These are phyloP conservation scores for Synergus itoensis DNA, from an alignment of 2,888 invertebrate genomes.

Conservation along the genomic window DNA sequence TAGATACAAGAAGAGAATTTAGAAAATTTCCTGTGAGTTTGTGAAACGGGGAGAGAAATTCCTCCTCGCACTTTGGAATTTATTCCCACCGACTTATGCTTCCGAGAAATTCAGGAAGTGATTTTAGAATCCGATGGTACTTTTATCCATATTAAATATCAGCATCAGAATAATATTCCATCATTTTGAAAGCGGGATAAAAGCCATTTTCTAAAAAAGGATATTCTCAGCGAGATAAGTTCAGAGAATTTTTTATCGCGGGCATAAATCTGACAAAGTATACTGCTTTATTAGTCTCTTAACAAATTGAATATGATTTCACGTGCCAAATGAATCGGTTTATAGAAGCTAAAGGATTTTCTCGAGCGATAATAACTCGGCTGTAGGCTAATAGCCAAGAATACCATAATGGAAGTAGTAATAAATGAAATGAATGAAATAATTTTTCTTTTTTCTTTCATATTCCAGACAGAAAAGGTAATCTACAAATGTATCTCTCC, in stretches of 20 bases:
- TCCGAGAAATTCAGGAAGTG: not conserved
- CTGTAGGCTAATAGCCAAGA: not conserved
- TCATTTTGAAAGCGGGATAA: not conserved
- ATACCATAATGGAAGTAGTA: not conserved
- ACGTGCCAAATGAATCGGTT: slow-evolving; percentile 5
- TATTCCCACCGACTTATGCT: not conserved
- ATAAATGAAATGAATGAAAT: not conserved
- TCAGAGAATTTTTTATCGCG: not conserved
- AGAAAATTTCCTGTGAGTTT: not conserved
- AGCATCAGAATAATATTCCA: not conserved
- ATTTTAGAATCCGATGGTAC: not conserved
- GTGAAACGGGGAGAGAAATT: not conserved
- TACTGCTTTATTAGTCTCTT: not conserved
- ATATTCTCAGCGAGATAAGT: not conserved
- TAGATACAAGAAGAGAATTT: slow-evolving; percentile 11
- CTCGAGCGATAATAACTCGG: not conserved
- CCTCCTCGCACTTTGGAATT: not conserved
- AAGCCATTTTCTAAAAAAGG: not conserved
- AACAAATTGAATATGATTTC: not conserved
- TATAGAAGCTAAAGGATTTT: not conserved
- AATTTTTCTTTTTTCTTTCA: not conserved
- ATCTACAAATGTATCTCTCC: not conserved
- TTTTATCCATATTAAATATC: not conserved
- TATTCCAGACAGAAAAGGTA: not conserved
- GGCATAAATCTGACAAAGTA: not conserved